These are phyloP conservation scores for Lates calcarifer DNA, from an alignment of 2,113 vertebrate species.

Conservation along the genomic window DNA sequence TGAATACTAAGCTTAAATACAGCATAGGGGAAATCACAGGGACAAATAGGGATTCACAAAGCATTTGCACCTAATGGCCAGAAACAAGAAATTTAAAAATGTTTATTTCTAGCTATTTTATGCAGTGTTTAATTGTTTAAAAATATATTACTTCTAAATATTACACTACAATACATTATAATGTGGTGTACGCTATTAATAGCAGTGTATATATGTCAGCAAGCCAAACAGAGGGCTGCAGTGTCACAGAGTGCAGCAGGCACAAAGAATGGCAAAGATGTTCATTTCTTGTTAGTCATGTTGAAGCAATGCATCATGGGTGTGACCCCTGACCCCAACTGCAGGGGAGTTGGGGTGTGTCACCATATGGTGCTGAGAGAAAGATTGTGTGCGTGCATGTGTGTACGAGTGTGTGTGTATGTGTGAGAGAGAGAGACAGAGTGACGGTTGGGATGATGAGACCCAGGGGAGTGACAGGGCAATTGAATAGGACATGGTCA, in stretches of 20 bases:
- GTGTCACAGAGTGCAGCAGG: slow-evolving; percentile 16
- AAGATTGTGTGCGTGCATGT: slow-evolving; percentile 42
- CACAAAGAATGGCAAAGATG: slow-evolving; percentile 35
- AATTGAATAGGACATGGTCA: slow-evolving; percentile 30
- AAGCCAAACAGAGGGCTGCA: neutral
- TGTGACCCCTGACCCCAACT: slow-evolving; percentile 73
- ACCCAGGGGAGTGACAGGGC: slow-evolving; percentile 63
- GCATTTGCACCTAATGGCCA: too few species aligned
- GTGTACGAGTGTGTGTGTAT: slow-evolving; percentile 40
- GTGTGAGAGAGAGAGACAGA: slow-evolving; percentile 13
- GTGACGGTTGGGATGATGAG: slow-evolving; percentile 67
- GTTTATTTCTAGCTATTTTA: too few species aligned
- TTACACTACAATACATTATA: too few species aligned
- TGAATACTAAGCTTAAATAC: too few species aligned
- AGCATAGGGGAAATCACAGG: too few species aligned
- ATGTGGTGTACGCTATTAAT: neutral
- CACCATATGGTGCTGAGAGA: slow-evolving; percentile 80
- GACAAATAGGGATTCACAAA: too few species aligned
- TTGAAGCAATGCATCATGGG: slow-evolving; percentile 68
- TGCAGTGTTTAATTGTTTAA: too few species aligned
- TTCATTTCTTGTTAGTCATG: slow-evolving; percentile 31
- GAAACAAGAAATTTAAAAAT: too few species aligned
- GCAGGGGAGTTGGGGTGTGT: slow-evolving; percentile 58
- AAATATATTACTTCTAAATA: neutral
- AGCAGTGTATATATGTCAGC: neutral